These are phyloP conservation scores for Tortrix viridana DNA, from an alignment of 2,888 invertebrate species.

Conservation along the genomic window DNA sequence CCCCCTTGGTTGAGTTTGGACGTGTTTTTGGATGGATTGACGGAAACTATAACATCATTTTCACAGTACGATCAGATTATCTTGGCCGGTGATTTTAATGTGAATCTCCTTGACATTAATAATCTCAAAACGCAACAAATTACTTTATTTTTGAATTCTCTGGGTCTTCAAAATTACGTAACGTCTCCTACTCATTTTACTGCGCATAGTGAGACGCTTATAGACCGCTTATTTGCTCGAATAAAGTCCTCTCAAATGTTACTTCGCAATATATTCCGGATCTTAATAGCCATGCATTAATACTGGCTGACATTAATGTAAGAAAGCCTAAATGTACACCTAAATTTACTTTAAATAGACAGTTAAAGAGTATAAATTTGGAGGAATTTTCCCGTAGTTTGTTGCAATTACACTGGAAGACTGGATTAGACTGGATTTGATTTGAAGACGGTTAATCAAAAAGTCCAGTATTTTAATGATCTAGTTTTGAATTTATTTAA, in stretches of 20 bases:
- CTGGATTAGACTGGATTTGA: no score
- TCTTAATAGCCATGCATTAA: not conserved
- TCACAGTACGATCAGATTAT: not conserved
- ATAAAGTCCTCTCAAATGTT: not conserved
- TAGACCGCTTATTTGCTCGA: not conserved
- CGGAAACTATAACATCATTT: not conserved
- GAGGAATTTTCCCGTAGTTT: not conserved
- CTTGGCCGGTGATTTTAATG: not conserved
- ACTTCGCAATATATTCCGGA: not conserved
- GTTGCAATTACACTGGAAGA: not conserved
- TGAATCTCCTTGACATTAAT: not conserved
- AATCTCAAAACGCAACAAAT: not conserved
- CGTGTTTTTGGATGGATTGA: no score
- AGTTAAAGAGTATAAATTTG: not conserved
- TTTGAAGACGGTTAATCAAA: not conserved
- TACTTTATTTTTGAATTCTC: not conserved
- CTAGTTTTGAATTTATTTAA: not conserved
- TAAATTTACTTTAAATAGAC: not conserved
- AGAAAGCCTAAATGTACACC: not conserved
- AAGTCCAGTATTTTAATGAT: not conserved
- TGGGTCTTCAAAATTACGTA: constrained; percentile 1
- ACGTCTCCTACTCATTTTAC: not conserved
- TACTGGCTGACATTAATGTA: constrained; percentile 1
- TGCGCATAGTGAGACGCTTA: not conserved
- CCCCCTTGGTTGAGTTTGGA: constrained; percentile 2